Base-by-base conservation (phyloP, 2,797 vertebrate species). In the Macroramphosus scolopax region DNA sequence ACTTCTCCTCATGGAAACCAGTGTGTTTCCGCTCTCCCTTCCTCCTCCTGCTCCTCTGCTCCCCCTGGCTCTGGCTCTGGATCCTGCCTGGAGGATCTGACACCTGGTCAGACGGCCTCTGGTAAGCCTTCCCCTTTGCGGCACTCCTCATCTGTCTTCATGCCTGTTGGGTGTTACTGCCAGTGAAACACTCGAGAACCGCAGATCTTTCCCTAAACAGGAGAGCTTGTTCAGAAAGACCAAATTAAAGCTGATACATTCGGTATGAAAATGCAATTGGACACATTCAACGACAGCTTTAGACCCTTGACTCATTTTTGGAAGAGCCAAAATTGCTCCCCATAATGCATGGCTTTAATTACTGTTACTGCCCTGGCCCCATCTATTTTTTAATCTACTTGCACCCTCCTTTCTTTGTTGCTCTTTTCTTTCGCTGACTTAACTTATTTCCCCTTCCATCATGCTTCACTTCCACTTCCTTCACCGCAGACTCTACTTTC, bases 401-500 rank as follows among this genome's bases (percentile, higher is more conserved):
- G 49, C 77, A 65, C 59, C 44, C 62, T 68, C 17, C 61, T 69
- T 56, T 63, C 17, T 48, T 62, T 67, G 37, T 45, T 66, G 55
- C 1, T 68, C 32, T 74, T 68, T 72, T 55, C 48, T 80, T 90
- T 86, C 88, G 89, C 85, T 90, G 88, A 90, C 86, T 92, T 94
- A 92, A 93, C 70, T 47, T 60, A 36, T 80, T 65, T 40, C 49
- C 31, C 50, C 76, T 51, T 79, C 60, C 70, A 32, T 70, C 58
- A 51, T 58, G 67, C 74, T 65, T 61, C 51, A 69, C 65, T 54
- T 63, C 68, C 77, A 80, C 72, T 71, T 68, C 72, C 78, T 63
- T 87, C 84, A 84, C 83, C 84, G 86, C 92, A 92, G 91, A 95
- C 92, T 92, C 94, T 84, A 88, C 91, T 92, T 93, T 92, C 90